Evolutionary conservation across 2,113 vertebrate species (phyloP).

Genomic region (Calyptommatus sinebrachiatus): DNA sequence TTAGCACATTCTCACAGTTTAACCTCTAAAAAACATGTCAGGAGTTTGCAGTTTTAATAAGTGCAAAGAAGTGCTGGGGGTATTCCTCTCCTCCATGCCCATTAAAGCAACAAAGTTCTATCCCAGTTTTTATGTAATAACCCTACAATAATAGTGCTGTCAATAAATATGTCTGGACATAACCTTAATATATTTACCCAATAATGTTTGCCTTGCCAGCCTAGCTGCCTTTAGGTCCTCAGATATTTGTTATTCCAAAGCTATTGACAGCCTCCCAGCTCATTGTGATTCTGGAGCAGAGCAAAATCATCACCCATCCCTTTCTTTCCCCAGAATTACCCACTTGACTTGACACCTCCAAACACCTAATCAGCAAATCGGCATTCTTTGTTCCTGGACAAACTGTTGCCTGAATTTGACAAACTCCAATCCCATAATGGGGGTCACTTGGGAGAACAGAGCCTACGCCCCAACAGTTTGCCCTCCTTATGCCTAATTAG

Average conservation of each 20-base stretch:
- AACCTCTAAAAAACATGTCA: too few species aligned
- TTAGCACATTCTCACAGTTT: too few species aligned
- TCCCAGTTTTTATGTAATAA: too few species aligned
- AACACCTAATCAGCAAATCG: not conserved
- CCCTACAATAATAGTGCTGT: too few species aligned
- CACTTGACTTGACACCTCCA: not conserved
- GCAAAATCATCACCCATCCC: not conserved
- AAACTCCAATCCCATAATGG: slow-evolving; percentile 16
- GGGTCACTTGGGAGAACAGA: slow-evolving; percentile 8
- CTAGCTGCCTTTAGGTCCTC: not conserved
- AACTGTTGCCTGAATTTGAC: rapidly evolving
- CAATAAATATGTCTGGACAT: too few species aligned
- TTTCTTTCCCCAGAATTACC: not conserved
- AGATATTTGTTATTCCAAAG: not conserved
- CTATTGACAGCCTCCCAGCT: not conserved
- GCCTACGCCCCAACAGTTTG: slow-evolving; percentile 33
- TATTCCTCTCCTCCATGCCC: too few species aligned
- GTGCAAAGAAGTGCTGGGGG: too few species aligned
- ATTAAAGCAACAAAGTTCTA: too few species aligned
- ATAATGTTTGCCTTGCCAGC: not conserved
- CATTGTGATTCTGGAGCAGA: not conserved
- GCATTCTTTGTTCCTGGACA: slow-evolving; percentile 2
- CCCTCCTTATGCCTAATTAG: slow-evolving; percentile 41
- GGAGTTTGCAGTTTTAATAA: too few species aligned
- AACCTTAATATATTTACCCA: not conserved